phyloP scores from a whole-genome alignment of 2,888 invertebrate species.

The Sthenelais limicola region DNA sequence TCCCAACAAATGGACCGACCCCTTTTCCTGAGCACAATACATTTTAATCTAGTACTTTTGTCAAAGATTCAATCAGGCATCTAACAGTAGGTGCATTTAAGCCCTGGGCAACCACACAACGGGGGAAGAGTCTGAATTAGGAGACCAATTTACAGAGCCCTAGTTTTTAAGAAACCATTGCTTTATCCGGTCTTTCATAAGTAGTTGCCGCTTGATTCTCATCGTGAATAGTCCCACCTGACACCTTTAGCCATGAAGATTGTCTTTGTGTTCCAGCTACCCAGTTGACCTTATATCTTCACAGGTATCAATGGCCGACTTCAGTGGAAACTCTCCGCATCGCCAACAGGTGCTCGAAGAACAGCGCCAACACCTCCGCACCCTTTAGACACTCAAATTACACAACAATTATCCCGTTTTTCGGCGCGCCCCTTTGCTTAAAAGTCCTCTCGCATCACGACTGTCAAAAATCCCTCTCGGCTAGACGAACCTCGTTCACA shows the following conservation, averaged over 20 bases:
- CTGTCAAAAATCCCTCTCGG: no score
- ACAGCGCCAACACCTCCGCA: not conserved
- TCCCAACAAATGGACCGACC: no score
- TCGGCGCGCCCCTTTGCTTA: no score
- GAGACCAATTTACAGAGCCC: not conserved
- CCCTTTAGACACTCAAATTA: slow-evolving; percentile 3
- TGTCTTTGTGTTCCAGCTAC: slow-evolving; percentile 7
- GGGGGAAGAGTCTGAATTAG: not conserved
- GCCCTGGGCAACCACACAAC: no score
- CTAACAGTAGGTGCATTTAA: no score
- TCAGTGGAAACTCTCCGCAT: not conserved
- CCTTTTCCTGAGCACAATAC: no score
- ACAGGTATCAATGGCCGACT: slow-evolving; percentile 12
- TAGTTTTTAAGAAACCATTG: slow-evolving; percentile 1
- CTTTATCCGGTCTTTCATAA: slow-evolving; percentile 3
- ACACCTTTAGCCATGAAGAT: not conserved
- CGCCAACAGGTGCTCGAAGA: not conserved
- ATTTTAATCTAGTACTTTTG: no score
- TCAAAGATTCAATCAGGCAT: no score
- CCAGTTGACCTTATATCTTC: not conserved
- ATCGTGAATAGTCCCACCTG: not conserved
- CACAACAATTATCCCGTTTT: slow-evolving; percentile 23
- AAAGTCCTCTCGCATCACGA: no score
- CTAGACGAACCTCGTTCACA: no score
- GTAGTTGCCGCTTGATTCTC: slow-evolving; percentile 12